phyloP scores from a whole-genome alignment of 1,140 invertebrate genomes.

The Drosophila sechellia region DNA sequence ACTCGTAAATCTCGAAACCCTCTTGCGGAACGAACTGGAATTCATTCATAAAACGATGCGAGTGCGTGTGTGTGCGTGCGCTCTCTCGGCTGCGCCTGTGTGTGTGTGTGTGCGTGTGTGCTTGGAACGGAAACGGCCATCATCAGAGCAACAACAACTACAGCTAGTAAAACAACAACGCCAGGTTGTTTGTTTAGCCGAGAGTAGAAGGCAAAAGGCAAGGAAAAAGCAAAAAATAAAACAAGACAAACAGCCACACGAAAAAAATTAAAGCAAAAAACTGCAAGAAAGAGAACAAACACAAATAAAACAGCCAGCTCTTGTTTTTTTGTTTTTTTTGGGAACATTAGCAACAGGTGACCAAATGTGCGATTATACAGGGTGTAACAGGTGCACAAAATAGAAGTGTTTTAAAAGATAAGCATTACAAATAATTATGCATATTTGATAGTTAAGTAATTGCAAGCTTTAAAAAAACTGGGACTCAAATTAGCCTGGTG shows the following conservation, averaged over 20 bases:
- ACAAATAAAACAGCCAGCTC: slow-evolving; percentile 48
- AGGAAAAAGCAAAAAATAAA: slow-evolving; percentile 35
- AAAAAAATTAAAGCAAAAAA: slow-evolving; percentile 45
- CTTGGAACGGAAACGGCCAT: slow-evolving; percentile 84
- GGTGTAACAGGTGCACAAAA: slow-evolving; percentile 66
- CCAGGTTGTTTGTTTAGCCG: slow-evolving; percentile 71
- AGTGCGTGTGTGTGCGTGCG: slow-evolving; percentile 13
- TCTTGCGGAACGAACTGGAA: slow-evolving; percentile 68
- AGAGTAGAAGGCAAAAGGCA: slow-evolving; percentile 55
- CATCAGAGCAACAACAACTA: slow-evolving; percentile 68
- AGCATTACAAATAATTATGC: not conserved
- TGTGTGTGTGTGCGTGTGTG: slow-evolving; percentile 37
- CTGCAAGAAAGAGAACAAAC: slow-evolving; percentile 23
- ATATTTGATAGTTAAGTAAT: not conserved
- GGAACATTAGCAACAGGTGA: slow-evolving; percentile 67
- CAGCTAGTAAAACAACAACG: slow-evolving; percentile 76
- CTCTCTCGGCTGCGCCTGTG: slow-evolving; percentile 1
- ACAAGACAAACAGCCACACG: slow-evolving; percentile 28
- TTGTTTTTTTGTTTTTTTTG: slow-evolving; percentile 8
- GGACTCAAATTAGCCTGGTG: too few relatives aligned
- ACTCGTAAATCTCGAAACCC: slow-evolving; percentile 55
- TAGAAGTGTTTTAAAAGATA: not conserved
- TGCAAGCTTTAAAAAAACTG: not conserved
- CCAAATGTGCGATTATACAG: slow-evolving; percentile 29
- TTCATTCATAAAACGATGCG: slow-evolving; percentile 74